phyloP scores from a whole-genome alignment of 2,113 vertebrate species.

The Serinus canaria region DNA sequence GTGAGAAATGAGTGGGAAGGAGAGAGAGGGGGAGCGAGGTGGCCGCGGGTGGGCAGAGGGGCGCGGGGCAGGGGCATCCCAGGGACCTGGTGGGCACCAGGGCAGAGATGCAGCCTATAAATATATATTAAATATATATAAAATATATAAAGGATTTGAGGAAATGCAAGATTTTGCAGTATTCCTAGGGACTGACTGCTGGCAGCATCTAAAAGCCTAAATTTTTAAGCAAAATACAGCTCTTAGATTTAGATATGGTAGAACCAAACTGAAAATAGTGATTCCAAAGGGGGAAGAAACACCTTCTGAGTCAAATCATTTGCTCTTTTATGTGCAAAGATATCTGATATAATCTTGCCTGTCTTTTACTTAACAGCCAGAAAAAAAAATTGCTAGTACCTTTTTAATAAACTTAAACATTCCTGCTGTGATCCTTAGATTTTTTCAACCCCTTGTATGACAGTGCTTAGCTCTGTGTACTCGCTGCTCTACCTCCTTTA shows the following conservation, averaged over 20 bases:
- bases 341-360: not conserved
- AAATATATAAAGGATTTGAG: too few species aligned
- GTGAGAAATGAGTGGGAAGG: not conserved
- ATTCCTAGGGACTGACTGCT: not conserved
- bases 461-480: not conserved
- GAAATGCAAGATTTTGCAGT: not conserved
- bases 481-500: not conserved
- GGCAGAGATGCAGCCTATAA: accelerated
- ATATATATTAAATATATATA: too few species aligned
- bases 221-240: not conserved
- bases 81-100: accelerated
- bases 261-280: not conserved
- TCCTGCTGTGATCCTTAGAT: not conserved
- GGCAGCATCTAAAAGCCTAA: not conserved
- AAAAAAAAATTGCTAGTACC: not conserved
- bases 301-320: not conserved
- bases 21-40: accelerated
- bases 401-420: not conserved
- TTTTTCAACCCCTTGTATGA: not conserved
- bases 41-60: not conserved
- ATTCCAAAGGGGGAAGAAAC: not conserved
- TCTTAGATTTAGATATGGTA: not conserved
- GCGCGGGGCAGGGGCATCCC: accelerated
- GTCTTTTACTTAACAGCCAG: not conserved
- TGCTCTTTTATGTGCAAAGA: not conserved